These are phyloP conservation scores for Nymphalis c-album DNA, from an alignment of 2,888 invertebrate genomes.

Conservation along the genomic window DNA sequence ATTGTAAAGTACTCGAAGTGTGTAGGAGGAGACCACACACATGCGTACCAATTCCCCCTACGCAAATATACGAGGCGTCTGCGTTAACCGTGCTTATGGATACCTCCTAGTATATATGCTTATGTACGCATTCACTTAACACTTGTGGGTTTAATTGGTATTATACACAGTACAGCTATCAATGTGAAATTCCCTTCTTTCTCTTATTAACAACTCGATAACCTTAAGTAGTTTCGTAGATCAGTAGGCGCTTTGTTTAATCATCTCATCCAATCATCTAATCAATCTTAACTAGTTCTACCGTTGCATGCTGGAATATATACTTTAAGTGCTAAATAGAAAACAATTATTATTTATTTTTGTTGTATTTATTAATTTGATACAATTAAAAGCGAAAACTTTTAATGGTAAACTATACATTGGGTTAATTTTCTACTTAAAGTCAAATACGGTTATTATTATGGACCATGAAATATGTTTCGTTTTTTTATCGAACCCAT, in stretches of 20 bases:
- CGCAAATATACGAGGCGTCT: conserved; percentile 68
- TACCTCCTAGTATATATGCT: conserved; percentile 52
- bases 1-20: conserved; percentile 19
- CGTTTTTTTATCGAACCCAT: conserved; percentile 60
- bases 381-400: too few species aligned
- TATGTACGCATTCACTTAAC: conserved; percentile 67
- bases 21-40: conserved; percentile 70
- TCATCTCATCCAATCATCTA: conserved; percentile 18
- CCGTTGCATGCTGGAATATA: not conserved
- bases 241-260: conserved; percentile 48
- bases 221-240: conserved; percentile 59
- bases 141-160: conserved; percentile 65
- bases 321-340: not conserved
- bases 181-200: conserved; percentile 73
- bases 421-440: conserved; percentile 9
- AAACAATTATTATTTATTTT: not conserved
- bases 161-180: conserved; percentile 70
- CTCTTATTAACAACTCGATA: conserved; percentile 68
- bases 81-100: conserved; percentile 54
- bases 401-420: not conserved
- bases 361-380: too few species aligned
- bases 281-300: conserved; percentile 27
- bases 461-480: conserved; percentile 72
- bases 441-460: conserved; percentile 49
- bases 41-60: conserved; percentile 59